Evolutionary conservation across 2,888 invertebrate species (phyloP).

Genomic region (Alcis repandata): DNA sequence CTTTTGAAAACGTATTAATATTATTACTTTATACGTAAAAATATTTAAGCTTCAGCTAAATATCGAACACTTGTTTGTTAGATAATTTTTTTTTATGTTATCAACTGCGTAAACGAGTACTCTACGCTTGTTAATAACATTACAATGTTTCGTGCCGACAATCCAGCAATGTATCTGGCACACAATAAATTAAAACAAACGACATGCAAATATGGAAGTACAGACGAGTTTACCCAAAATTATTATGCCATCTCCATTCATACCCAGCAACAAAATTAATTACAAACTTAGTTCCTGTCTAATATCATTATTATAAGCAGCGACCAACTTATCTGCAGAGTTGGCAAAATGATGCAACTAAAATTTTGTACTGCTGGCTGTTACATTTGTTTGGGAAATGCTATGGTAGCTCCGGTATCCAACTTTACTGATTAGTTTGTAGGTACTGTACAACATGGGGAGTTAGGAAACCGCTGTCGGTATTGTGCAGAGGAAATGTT

Average conservation of each 20-base stretch:
- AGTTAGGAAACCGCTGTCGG: conserved; percentile 69
- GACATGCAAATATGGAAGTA: not conserved
- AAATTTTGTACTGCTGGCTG: not conserved
- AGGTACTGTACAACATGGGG: conserved; percentile 47
- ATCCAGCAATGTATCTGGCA: not conserved
- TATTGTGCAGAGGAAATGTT: conserved; percentile 69
- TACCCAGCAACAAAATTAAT: conserved; percentile 45
- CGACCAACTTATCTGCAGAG: not conserved
- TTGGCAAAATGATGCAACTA: not conserved
- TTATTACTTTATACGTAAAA: too few relatives aligned
- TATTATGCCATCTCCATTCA: conserved; percentile 11
- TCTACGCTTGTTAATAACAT: not conserved
- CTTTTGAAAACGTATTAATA: too few relatives aligned
- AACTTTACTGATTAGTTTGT: not conserved
- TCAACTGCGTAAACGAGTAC: not conserved
- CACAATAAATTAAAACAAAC: conserved; percentile 1
- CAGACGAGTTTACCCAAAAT: not conserved
- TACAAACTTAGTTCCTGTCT: conserved; percentile 49
- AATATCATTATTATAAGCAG: conserved; percentile 51
- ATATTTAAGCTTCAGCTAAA: too few relatives aligned
- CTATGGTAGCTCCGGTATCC: not conserved
- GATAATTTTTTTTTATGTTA: not conserved
- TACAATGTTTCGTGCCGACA: not conserved
- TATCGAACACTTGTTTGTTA: too few relatives aligned
- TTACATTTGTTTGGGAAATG: not conserved